phyloP scores from a whole-genome alignment of 2,113 vertebrate genomes.

The Anseranas semipalmata region DNA sequence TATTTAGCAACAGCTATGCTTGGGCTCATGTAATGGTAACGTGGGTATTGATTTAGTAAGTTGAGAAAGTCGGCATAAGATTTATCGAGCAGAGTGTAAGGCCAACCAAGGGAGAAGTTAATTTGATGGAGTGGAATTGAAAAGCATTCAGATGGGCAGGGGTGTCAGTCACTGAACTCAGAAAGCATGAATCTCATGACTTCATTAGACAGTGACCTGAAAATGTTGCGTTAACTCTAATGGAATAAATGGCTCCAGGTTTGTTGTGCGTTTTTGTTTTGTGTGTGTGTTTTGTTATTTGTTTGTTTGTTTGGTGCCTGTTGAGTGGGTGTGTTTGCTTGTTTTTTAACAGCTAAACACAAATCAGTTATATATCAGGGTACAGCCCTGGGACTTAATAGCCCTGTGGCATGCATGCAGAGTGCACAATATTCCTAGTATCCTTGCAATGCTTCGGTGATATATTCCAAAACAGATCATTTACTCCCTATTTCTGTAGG shows the following conservation, averaged over 20 bases:
- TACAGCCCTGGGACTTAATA: not conserved
- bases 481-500: too few species aligned
- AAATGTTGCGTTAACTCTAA: not conserved
- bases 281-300: not conserved
- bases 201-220: not conserved
- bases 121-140: too few species aligned
- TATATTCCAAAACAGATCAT: accelerated
- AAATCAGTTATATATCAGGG: not conserved
- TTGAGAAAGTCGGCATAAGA: not conserved
- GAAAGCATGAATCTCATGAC: not conserved
- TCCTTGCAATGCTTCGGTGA: not conserved
- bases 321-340: not conserved
- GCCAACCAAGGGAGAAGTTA: not conserved
- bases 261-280: too few species aligned
- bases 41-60: accelerated
- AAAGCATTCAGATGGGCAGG: not conserved
- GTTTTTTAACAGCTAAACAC: not conserved
- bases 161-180: not conserved
- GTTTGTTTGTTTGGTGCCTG: not conserved
- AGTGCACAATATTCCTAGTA: not conserved
- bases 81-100: not conserved
- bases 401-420: accelerated
- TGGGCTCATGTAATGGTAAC: accelerated
- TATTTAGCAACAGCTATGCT: not conserved
- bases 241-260: too few species aligned